A percentile compares a stretch with the other conserved stretches of the same genome.
phyloP scores from a whole-genome alignment of 2,113 vertebrate species.

The Marcusenius ussheri region DNA sequence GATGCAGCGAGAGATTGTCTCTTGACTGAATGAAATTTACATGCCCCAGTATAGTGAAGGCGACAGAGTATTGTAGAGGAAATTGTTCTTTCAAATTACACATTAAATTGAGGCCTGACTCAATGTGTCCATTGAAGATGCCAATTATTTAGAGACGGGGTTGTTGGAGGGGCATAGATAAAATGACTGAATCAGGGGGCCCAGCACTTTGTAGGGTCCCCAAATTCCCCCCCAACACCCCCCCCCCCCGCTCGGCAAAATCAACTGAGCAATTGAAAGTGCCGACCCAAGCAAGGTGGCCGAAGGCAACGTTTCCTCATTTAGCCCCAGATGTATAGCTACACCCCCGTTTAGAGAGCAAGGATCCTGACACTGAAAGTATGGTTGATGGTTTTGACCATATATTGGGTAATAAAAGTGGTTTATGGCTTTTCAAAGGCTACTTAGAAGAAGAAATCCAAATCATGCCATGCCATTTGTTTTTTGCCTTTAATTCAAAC shows the following conservation, averaged over 20 bases:
- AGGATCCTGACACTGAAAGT: no score
- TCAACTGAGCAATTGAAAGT: not conserved
- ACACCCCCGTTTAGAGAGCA: no score
- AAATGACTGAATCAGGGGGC: not conserved
- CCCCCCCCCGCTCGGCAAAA: not conserved
- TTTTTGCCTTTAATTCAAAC: not conserved
- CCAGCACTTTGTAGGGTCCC: not conserved
- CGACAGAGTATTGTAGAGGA: not conserved
- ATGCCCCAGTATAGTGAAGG: not conserved
- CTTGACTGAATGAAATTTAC: not conserved
- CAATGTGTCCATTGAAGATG: not conserved
- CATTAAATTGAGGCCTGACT: not conserved
- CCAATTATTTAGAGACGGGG: not conserved
- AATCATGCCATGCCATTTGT: not conserved
- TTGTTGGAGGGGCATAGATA: not conserved
- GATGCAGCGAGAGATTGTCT: not conserved
- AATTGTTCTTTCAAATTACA: not conserved
- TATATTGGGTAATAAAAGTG: not conserved
- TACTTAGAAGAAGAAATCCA: no score
- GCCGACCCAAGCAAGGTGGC: not conserved
- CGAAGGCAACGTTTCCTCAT: no score
- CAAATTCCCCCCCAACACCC: no score
- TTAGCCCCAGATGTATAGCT: no score
- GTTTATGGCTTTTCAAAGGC: not conserved
- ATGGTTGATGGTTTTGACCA: not conserved